A percentile compares a stretch with the other conserved stretches of the same genome.
Evolutionary conservation across 2,888 invertebrate genomes (phyloP).

Genomic region (Conops quadrifasciatus): DNA sequence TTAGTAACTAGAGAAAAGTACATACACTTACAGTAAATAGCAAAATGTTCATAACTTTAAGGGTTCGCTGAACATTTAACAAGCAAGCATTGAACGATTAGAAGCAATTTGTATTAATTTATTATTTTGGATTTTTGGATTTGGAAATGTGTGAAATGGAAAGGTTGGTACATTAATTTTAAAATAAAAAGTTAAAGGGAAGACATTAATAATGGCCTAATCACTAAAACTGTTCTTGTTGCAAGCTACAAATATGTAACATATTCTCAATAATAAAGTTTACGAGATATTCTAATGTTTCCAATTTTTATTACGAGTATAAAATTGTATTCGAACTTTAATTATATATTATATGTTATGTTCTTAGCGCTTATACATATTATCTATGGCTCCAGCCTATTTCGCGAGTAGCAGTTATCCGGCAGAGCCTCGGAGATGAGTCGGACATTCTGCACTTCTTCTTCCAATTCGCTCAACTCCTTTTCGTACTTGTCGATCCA

Average conservation of each 20-base stretch:
- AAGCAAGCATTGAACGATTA: no score
- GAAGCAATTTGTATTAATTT: no score
- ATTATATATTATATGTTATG: conserved; percentile 1
- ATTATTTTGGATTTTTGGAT: no score
- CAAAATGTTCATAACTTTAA: no score
- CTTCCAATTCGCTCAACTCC: conserved; percentile 74
- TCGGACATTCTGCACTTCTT: conserved; percentile 84
- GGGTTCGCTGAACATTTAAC: no score
- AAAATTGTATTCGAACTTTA: neutral
- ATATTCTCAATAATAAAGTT: neutral
- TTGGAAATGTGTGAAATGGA: no score
- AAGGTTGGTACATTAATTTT: no score
- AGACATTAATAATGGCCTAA: neutral
- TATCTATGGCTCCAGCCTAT: conserved; percentile 72
- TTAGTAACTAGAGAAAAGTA: no score
- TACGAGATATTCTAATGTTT: conserved; percentile 6
- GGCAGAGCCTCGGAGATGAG: conserved; percentile 84
- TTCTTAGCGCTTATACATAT: conserved; percentile 2
- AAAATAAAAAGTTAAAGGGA: no score
- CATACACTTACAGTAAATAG: no score
- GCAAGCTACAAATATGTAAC: neutral
- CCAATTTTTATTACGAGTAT: neutral
- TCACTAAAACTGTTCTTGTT: conserved; percentile 6
- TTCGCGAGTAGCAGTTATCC: conserved; percentile 81
- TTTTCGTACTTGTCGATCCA: conserved; percentile 83